Evolutionary conservation across 2,797 vertebrate species (phyloP).

Genomic region (Darevskia nairensis): DNA sequence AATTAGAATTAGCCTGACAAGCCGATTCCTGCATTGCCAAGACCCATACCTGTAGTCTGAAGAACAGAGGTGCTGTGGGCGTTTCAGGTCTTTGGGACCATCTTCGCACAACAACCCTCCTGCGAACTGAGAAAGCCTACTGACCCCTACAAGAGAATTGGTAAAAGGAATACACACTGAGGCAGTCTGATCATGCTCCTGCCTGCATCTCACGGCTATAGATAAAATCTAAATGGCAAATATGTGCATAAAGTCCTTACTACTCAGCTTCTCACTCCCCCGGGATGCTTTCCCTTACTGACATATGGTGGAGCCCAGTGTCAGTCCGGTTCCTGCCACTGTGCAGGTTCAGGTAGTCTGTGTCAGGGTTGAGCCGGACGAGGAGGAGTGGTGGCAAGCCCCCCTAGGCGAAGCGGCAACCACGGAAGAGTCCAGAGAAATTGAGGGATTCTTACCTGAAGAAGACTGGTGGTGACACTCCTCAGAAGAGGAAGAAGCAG

Average conservation of each 20-base stretch:
- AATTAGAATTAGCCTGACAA: slow-evolving; percentile 5
- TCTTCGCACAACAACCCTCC: not conserved
- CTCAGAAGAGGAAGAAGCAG: too few relatives aligned
- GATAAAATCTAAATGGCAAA: not conserved
- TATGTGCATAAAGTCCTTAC: not conserved
- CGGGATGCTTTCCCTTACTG: too few relatives aligned
- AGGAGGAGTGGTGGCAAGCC: too few relatives aligned
- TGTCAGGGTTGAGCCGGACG: too few relatives aligned
- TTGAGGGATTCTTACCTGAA: too few relatives aligned
- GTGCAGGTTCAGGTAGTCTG: too few relatives aligned
- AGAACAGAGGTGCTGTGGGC: not conserved
- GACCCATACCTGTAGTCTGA: not conserved
- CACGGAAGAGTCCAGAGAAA: too few relatives aligned
- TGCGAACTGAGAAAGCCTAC: not conserved
- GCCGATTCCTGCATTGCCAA: not conserved
- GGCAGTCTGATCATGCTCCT: not conserved
- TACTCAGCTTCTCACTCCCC: too few relatives aligned
- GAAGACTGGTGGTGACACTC: too few relatives aligned
- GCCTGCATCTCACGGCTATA: not conserved
- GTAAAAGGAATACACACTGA: not conserved
- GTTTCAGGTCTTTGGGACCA: not conserved
- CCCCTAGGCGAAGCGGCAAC: too few relatives aligned
- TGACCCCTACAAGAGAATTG: not conserved
- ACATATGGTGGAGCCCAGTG: too few relatives aligned
- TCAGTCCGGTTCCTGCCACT: too few relatives aligned